phyloP scores from a whole-genome alignment of 2,797 vertebrate species.

The Chiloscyllium punctatum region DNA sequence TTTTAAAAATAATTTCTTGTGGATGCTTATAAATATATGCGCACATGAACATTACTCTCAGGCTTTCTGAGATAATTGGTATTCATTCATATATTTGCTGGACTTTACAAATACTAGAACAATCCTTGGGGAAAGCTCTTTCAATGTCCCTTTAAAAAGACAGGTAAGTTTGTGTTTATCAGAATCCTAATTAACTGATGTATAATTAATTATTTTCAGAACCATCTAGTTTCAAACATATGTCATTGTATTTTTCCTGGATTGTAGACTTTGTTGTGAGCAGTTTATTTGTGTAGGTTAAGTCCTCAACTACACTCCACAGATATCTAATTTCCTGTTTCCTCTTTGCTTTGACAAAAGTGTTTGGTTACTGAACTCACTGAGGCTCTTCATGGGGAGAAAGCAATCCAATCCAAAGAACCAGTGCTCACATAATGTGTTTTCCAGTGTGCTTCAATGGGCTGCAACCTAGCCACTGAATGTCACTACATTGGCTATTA shows the following conservation, averaged over 20 bases:
- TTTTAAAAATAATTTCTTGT: background rate
- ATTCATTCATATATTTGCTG: background rate
- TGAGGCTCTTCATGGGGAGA: slow-evolving; percentile 33
- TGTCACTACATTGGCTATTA: slow-evolving; percentile 36
- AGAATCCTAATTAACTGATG: background rate
- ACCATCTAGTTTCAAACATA: slow-evolving; percentile 25
- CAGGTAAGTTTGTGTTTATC: background rate
- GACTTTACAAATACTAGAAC: background rate
- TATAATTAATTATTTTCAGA: slow-evolving; percentile 29
- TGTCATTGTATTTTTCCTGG: background rate
- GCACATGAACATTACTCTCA: background rate
- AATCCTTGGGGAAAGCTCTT: background rate
- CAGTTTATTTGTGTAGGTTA: slow-evolving; percentile 36
- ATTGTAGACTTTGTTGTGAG: slow-evolving; percentile 33
- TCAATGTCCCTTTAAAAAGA: background rate
- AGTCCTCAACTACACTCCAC: slow-evolving; percentile 33
- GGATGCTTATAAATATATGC: background rate
- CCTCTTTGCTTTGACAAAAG: slow-evolving; percentile 33
- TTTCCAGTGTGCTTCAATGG: slow-evolving; percentile 33
- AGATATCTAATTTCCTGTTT: slow-evolving; percentile 37
- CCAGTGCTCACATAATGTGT: slow-evolving; percentile 31
- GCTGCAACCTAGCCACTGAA: slow-evolving; percentile 25
- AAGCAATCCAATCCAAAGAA: slow-evolving; percentile 36
- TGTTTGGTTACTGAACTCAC: slow-evolving; percentile 35
- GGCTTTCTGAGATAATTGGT: background rate